These are phyloP conservation scores for Nipponacmea schrenckii DNA, from an alignment of 2,888 invertebrate species.

Conservation along the genomic window DNA sequence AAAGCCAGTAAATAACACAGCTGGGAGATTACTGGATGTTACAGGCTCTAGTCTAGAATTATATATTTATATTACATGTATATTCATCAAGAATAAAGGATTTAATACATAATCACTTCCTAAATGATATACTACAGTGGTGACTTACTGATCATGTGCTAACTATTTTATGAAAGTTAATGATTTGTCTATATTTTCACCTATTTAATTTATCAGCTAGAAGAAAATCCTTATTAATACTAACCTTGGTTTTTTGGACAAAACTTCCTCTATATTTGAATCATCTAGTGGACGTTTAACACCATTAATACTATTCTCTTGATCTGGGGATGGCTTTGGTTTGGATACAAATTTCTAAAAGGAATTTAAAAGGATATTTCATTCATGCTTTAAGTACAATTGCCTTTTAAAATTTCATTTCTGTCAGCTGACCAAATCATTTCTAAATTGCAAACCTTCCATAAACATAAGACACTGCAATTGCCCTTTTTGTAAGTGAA, in stretches of 20 bases:
- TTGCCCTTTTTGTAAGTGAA: too few species aligned
- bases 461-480: not conserved
- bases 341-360: slow-evolving; percentile 41
- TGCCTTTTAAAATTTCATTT: not conserved
- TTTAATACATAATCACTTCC: too few species aligned
- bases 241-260: slow-evolving; percentile 40
- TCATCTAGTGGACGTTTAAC: slow-evolving; percentile 25
- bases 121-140: too few species aligned
- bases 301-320: slow-evolving; percentile 41
- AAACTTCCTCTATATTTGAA: slow-evolving; percentile 28
- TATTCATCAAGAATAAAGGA: too few species aligned
- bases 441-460: not conserved
- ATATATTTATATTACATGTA: too few species aligned
- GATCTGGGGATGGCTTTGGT: slow-evolving; percentile 30
- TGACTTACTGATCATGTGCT: too few species aligned
- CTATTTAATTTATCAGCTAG: too few species aligned
- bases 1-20: slow-evolving; percentile 21
- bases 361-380: not conserved
- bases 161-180: too few species aligned
- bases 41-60: too few species aligned
- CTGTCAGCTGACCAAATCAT: not conserved
- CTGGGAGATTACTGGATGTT: not conserved
- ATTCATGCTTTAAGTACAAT: too few species aligned
- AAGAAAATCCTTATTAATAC: not conserved
- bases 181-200: too few species aligned